Evolutionary conservation across 2,888 invertebrate genomes (phyloP).

Genomic region (Drosophila buzzatii): DNA sequence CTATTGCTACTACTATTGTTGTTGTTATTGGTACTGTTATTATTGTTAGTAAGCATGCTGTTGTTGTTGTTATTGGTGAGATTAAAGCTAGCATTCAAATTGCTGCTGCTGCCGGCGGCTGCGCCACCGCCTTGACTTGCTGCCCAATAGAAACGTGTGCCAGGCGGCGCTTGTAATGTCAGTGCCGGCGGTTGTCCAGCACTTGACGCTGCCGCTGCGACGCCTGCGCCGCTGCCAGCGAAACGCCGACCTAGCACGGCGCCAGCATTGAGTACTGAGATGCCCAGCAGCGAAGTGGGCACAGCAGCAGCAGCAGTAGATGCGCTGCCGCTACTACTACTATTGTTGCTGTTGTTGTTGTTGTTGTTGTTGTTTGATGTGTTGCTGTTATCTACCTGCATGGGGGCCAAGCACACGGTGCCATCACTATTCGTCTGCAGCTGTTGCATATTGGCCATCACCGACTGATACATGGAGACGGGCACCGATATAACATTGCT

Average conservation of each 20-base stretch:
- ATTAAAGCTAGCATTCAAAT: slow-evolving; percentile 43
- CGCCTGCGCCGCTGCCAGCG: slow-evolving; percentile 23
- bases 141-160: slow-evolving; percentile 54
- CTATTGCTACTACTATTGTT: slow-evolving; percentile 50
- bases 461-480: slow-evolving; percentile 98
- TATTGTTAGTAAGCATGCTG: slow-evolving; percentile 64
- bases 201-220: slow-evolving; percentile 40
- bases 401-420: slow-evolving; percentile 93
- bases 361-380: slow-evolving; percentile 44
- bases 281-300: slow-evolving; percentile 43
- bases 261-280: slow-evolving; percentile 48
- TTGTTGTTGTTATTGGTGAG: slow-evolving; percentile 57
- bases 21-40: slow-evolving; percentile 17
- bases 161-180: slow-evolving; percentile 44
- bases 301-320: slow-evolving; percentile 22
- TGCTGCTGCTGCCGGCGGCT: slow-evolving; percentile 23
- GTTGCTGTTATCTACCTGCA: slow-evolving; percentile 89
- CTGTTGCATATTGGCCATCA: slow-evolving; percentile 95
- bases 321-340: slow-evolving; percentile 34
- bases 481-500: slow-evolving; percentile 98
- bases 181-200: slow-evolving; percentile 44
- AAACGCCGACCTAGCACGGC: slow-evolving; percentile 40
- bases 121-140: slow-evolving; percentile 37
- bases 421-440: slow-evolving; percentile 91
- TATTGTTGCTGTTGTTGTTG: slow-evolving; percentile 48